Percentiles rank a stretch among this genome's conserved stretches.
These are phyloP conservation scores for Mesoclemmys tuberculata DNA, from an alignment of 2,113 vertebrate species.

Conservation along the genomic window DNA sequence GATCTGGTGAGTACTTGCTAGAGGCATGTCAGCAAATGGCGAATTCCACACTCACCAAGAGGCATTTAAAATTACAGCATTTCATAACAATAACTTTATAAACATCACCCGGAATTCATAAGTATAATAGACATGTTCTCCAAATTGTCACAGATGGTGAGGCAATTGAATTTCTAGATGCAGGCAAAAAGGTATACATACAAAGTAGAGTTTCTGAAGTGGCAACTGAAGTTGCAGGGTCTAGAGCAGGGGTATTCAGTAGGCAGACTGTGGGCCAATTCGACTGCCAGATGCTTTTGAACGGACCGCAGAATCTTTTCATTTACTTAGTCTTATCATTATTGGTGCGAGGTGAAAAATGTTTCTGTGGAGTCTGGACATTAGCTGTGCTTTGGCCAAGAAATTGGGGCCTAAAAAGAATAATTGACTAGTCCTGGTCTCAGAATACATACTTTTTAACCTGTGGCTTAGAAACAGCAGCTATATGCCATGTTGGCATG, in stretches of 20 bases:
- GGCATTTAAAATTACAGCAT: no score
- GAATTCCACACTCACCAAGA: no score
- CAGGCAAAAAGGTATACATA: neutral
- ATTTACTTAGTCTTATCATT: neutral
- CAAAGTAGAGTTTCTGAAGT: neutral
- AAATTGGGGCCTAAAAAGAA: neutral
- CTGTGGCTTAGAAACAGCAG: no score
- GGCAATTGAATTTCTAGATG: neutral
- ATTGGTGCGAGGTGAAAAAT: no score
- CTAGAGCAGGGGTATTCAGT: neutral
- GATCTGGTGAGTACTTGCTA: no score
- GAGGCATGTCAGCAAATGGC: no score
- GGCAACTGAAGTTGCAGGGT: neutral
- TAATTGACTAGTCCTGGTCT: neutral
- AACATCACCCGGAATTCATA: no score
- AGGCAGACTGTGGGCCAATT: no score
- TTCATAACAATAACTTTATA: no score
- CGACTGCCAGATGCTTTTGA: no score
- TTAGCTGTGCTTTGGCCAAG: neutral
- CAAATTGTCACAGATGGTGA: neutral
- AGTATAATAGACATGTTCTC: no score
- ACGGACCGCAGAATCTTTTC: neutral
- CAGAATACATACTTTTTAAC: no score
- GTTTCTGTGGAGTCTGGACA: neutral
- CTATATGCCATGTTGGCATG: neutral